Conservation (phyloP, 2,113 vertebrate genomes). For the Stictonetta naevosa region DNA sequence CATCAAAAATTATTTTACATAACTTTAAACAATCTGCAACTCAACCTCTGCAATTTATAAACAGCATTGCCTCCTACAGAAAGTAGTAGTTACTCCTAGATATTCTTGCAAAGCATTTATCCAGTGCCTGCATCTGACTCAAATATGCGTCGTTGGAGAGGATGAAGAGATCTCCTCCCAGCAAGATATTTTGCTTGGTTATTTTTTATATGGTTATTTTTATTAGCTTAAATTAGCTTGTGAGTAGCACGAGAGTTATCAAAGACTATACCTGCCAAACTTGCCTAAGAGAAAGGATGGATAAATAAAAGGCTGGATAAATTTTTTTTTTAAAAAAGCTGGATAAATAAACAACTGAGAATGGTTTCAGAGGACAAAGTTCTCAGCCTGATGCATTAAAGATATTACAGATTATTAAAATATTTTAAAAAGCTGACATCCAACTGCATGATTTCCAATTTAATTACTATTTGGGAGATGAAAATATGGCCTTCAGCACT, state of each 20-base stretch:
- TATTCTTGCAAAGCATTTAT: background rate
- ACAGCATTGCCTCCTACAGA: background rate
- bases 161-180: background rate
- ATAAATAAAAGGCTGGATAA: too few species aligned
- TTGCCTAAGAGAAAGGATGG: background rate
- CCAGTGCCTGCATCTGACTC: background rate
- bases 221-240: conserved; percentile 4
- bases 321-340: too few species aligned
- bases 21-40: background rate
- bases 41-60: background rate
- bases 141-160: background rate
- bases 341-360: background rate
- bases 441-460: conserved; percentile 46
- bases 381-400: conserved; percentile 21
- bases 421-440: conserved; percentile 62
- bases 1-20: conserved; percentile 20
- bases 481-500: conserved; percentile 49
- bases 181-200: background rate
- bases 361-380: conserved; percentile 27
- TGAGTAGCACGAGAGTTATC: background rate
- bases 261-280: background rate
- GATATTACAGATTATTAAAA: conserved; percentile 41
- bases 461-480: conserved; percentile 48
- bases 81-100: conserved; percentile 14
- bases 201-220: background rate